A percentile compares a stretch with the other conserved stretches of the same genome.
Evolutionary conservation across 2,888 invertebrate genomes (phyloP).

Genomic region (Yponomeuta evonymella): DNA sequence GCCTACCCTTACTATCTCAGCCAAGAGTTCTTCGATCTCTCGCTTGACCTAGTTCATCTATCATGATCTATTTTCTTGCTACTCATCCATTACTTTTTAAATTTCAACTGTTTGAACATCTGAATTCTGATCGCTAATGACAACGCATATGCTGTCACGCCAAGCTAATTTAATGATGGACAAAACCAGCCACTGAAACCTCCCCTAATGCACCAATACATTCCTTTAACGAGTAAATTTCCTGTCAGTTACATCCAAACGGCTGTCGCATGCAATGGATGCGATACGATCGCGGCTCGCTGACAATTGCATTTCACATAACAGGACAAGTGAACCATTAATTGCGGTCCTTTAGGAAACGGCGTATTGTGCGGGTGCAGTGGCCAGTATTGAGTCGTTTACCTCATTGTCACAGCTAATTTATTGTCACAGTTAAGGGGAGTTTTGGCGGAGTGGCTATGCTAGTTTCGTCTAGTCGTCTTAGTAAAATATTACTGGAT

Average conservation of each 20-base stretch:
- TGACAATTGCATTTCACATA: constrained; percentile 1
- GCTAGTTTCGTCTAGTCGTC: not conserved
- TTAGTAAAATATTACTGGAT: not conserved
- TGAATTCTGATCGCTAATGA: no score
- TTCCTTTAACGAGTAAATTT: not conserved
- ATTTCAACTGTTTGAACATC: no score
- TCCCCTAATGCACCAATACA: no score
- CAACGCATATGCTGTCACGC: not conserved
- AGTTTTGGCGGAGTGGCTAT: not conserved
- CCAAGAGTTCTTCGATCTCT: no score
- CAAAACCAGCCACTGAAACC: no score
- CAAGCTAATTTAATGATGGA: no score
- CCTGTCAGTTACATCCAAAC: not conserved
- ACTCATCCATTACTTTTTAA: no score
- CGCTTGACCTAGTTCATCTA: no score
- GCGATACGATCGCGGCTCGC: not conserved
- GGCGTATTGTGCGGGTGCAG: not conserved
- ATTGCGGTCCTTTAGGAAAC: not conserved
- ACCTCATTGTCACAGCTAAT: not conserved
- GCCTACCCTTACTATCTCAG: no score
- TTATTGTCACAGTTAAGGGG: not conserved
- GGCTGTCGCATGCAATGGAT: not conserved
- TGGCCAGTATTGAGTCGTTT: not conserved
- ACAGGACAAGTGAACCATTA: not conserved
- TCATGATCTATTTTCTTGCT: no score